Percentiles rank a stretch among this genome's conserved stretches.
Conservation (phyloP, 2,113 vertebrate species). For the Rattus norvegicus region DNA sequence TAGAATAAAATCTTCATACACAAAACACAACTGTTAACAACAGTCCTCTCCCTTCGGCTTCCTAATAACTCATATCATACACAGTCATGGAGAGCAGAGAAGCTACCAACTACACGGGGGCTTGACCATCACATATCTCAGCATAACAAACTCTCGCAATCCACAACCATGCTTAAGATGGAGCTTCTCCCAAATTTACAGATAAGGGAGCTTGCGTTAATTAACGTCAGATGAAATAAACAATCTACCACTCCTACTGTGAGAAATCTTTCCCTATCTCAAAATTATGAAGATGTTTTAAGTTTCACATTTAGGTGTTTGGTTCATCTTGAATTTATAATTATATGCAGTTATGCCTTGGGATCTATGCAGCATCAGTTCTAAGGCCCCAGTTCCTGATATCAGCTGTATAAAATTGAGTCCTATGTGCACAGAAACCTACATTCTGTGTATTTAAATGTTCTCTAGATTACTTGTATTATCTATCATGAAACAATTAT, state of each 20-base stretch:
- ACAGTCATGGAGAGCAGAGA: not conserved
- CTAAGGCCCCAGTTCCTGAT: not conserved
- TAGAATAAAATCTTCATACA: not conserved
- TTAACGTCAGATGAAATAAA: not conserved
- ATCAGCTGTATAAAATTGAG: not conserved
- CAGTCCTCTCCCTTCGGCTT: not conserved
- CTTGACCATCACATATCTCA: not conserved
- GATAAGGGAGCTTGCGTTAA: not conserved
- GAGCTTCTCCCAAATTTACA: not conserved
- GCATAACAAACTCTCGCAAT: not conserved
- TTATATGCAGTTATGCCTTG: not conserved
- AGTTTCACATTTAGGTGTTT: slow-evolving; percentile 35
- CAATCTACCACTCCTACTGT: not conserved
- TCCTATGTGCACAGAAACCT: not conserved
- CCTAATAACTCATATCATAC: slow-evolving; percentile 31
- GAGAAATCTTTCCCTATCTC: not conserved
- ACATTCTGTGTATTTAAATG: not conserved
- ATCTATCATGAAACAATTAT: not conserved
- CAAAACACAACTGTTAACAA: not conserved
- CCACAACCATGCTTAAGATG: not conserved
- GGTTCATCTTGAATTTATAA: slow-evolving; percentile 2
- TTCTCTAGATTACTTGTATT: not conserved
- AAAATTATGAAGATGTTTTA: slow-evolving; percentile 7
- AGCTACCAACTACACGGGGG: not conserved
- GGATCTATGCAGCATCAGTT: not conserved